Evolutionary conservation across 2,113 vertebrate species (phyloP), one percentile per base, ranked within the genome.

Genomic region (Brachyhypopomus gauderio): DNA sequence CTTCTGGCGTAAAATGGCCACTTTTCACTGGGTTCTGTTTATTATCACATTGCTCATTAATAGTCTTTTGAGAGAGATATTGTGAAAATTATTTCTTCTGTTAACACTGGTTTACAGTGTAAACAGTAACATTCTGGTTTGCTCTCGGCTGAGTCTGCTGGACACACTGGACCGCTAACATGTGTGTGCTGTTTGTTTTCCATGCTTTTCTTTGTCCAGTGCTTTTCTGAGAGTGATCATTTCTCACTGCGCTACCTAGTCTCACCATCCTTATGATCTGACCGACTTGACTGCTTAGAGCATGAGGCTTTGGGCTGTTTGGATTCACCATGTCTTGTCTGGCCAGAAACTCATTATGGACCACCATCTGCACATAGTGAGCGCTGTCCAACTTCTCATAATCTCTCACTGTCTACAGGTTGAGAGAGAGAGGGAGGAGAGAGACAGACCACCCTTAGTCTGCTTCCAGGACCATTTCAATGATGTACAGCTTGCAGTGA

Each of bases 291-390:
- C 62, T 77, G 72, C 76, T 82, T 34, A 27, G 82, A 78, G 75
- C 72, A 78, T 34, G 52, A 59, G 72, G 75, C 74, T 75, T 76
- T 67, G 77, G 70, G 72, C 72, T 59, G 78, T 75, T 76, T 84
- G 74, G 85, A 78, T 77, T 79, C 72, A 74, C 69, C 67, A 63
- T 73, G 75, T 83, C 75, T 80, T 81, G 79, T 71, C 81, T 81
- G 66, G 81, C 83, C 76, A 79, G 63, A 85, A 84, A 76, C 83
- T 87, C 86, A 85, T 88, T 83, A 86, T 85, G 66, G 79, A 56
- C 77, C 79, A 79, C 87, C 87, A 86, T 85, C 87, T 85, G 85
- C 62, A 84, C 72, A 62, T 11, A 38, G 23, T 79, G 63, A 84
- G 82, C 83, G 48, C 36, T 58, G 55, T 79, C 81, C 80, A 75